phyloP scores from a whole-genome alignment of 2,797 vertebrate species.

The Urophycis tenuis region DNA sequence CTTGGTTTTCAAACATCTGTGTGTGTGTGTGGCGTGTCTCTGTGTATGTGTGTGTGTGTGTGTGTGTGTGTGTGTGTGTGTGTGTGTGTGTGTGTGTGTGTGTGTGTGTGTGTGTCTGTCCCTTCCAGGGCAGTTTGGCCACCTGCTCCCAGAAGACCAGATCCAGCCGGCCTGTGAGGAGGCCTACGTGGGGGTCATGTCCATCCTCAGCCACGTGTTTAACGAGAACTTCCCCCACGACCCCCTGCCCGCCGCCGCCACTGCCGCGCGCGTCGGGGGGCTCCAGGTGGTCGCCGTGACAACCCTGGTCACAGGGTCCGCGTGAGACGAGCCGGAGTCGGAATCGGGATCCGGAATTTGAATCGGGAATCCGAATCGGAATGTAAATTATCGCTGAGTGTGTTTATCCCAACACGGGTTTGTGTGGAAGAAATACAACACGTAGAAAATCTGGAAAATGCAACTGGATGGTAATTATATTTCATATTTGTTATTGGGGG shows the following conservation, averaged over 20 bases:
- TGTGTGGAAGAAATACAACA: no score
- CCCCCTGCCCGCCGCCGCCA: not conserved
- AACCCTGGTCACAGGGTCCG: not conserved
- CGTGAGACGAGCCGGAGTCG: constrained; percentile 1
- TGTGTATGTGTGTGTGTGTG: not conserved
- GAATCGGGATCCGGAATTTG: not conserved
- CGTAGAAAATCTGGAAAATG: no score
- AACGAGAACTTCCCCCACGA: constrained; percentile 50
- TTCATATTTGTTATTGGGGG: no score
- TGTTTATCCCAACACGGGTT: no score
- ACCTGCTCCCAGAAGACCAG: constrained; percentile 65
- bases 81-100: not conserved
- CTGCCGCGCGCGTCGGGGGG: not conserved
- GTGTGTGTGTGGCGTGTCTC: no score
- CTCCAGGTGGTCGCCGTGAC: not conserved
- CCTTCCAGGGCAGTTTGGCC: constrained; percentile 48
- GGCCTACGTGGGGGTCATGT: constrained; percentile 61
- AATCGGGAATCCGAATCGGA: no score
- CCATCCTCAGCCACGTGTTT: constrained; percentile 62
- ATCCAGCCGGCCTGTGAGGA: constrained; percentile 73
- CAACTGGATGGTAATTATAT: no score
- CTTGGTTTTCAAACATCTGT: no score
- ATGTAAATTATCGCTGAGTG: no score
- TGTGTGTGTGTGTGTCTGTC: not conserved
- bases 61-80: not conserved